phyloP scores from a whole-genome alignment of 2,113 vertebrate species.

The Corythaixoides concolor region DNA sequence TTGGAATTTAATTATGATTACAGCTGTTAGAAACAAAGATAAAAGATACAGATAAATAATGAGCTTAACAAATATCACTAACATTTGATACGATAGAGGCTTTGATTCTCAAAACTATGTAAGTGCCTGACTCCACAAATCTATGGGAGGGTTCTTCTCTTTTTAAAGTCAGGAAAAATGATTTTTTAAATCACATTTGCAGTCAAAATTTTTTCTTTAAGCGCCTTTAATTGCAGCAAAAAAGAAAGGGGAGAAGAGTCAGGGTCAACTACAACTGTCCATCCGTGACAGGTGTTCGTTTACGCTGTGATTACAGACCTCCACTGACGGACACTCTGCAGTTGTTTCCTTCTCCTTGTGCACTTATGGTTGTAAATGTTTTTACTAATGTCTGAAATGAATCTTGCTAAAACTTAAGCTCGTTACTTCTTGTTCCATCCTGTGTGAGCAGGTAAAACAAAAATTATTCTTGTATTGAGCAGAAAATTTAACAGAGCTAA shows the following conservation, averaged over 20 bases:
- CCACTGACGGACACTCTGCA: neutral
- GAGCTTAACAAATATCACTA: neutral
- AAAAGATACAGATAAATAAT: neutral
- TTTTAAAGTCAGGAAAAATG: neutral
- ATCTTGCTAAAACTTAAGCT: neutral
- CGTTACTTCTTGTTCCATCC: neutral
- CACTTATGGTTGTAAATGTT: neutral
- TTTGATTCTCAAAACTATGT: neutral
- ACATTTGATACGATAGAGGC: neutral
- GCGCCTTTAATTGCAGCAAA: neutral
- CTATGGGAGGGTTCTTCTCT: neutral
- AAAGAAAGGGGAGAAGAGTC: neutral
- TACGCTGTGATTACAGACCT: neutral
- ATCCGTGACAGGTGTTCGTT: neutral
- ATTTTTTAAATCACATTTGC: neutral
- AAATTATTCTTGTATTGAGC: neutral
- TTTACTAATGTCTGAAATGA: neutral
- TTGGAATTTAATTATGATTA: neutral
- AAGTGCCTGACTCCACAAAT: neutral
- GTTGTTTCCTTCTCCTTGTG: neutral
- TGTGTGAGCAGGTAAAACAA: neutral
- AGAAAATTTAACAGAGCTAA: neutral
- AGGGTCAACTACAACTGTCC: neutral
- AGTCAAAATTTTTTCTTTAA: neutral
- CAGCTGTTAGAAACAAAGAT: neutral